Conservation (phyloP, 2,113 vertebrate genomes). For the Leptosomus discolor region DNA sequence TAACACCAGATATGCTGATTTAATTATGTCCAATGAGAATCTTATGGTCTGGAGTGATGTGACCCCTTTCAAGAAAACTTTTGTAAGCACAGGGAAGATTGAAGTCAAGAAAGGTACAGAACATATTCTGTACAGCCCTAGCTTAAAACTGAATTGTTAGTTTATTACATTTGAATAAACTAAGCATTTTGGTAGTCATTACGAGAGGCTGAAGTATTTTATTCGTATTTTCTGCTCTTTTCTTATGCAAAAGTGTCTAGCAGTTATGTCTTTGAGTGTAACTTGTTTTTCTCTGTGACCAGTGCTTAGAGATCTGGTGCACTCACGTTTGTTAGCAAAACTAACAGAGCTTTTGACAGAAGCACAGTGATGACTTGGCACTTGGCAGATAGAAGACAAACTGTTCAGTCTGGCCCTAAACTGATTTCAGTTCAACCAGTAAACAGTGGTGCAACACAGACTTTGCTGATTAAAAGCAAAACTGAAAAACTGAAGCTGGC, state of each 20-base stretch:
- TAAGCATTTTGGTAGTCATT: background rate
- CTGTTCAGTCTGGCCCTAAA: constrained; percentile 2
- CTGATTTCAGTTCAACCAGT: constrained; percentile 33
- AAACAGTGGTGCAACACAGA: background rate
- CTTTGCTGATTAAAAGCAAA: constrained; percentile 45
- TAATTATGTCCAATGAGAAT: background rate
- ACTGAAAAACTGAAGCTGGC: constrained; percentile 10
- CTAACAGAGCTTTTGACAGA: background rate
- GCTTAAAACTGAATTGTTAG: background rate
- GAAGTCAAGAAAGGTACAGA: background rate
- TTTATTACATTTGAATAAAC: background rate
- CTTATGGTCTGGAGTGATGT: background rate
- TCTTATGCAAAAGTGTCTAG: background rate
- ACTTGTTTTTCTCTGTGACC: background rate
- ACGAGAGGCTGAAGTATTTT: background rate
- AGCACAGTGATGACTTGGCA: constrained; percentile 17
- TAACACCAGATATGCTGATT: background rate
- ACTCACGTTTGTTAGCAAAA: background rate
- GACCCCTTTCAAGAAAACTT: background rate
- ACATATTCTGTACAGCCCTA: background rate
- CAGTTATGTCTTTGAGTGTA: background rate
- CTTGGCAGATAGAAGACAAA: constrained; percentile 13
- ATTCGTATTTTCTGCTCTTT: background rate
- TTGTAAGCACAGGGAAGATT: background rate
- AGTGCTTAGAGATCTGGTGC: background rate